Evolutionary conservation across 92 coral and sea anemone genomes (phyloP).

Genomic region (Heteractis magnifica): DNA sequence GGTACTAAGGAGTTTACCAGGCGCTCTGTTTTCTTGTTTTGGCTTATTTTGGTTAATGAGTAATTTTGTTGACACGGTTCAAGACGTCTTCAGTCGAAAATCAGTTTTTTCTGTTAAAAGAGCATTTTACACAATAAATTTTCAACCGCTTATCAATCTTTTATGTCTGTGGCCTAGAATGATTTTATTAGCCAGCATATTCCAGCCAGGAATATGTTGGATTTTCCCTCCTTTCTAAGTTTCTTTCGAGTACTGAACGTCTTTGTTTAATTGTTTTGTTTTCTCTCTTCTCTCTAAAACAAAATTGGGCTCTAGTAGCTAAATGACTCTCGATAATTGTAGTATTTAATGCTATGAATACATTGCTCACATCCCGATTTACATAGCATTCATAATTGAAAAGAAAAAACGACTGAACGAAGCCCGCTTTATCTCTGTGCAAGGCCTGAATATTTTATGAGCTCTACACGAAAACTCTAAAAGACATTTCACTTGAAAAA

Average conservation of each 20-base stretch:
- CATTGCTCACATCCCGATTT: slow-evolving; percentile 7
- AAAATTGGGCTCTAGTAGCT: neutral
- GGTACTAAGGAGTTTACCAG: neutral
- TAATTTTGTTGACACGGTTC: slow-evolving; percentile 15
- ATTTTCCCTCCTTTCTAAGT: neutral
- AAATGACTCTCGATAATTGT: neutral
- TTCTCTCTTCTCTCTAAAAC: neutral
- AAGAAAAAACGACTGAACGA: neutral
- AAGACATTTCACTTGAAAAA: neutral
- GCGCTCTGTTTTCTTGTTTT: neutral
- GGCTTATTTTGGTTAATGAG: slow-evolving; percentile 27
- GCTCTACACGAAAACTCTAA: neutral
- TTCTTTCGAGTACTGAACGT: neutral
- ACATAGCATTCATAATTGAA: slow-evolving; percentile 7
- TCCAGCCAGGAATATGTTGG: neutral
- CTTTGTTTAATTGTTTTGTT: neutral
- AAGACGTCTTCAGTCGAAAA: slow-evolving; percentile 16
- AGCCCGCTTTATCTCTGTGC: slow-evolving; percentile 3
- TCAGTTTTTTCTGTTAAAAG: slow-evolving; percentile 44
- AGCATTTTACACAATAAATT: slow-evolving; percentile 44
- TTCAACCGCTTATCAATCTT: slow-evolving; percentile 28
- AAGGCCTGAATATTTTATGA: neutral
- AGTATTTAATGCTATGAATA: slow-evolving; percentile 7
- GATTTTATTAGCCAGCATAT: neutral
- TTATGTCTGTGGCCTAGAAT: slow-evolving; percentile 18